Conservation (phyloP, 2,888 invertebrate genomes). For the Lottia scabra region DNA sequence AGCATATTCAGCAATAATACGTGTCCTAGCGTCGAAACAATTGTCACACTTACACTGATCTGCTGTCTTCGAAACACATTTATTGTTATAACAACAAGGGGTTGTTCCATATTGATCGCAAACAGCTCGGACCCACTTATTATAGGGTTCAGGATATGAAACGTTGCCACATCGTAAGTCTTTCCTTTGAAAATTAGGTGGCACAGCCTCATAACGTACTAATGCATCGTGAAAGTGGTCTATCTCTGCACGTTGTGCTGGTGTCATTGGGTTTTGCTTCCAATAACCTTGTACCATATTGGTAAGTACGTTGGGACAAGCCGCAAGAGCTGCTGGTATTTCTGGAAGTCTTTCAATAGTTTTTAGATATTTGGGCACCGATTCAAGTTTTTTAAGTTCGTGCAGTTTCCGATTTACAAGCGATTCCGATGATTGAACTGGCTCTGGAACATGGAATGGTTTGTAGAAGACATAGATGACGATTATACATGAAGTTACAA, state of each 20-base stretch:
- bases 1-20: background rate
- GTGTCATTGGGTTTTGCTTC: background rate
- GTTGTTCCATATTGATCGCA: background rate
- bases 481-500: too few species aligned
- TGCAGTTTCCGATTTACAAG: too few species aligned
- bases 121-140: background rate
- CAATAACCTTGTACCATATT: background rate
- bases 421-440: too few species aligned
- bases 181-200: background rate
- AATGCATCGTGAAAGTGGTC: background rate
- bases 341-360: too few species aligned
- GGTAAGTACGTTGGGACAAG: background rate
- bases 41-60: background rate
- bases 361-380: too few species aligned
- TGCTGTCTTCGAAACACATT: background rate
- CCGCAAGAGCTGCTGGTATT: too few species aligned
- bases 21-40: background rate
- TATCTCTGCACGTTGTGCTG: background rate
- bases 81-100: background rate
- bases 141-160: background rate
- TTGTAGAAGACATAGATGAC: too few species aligned
- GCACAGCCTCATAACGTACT: background rate
- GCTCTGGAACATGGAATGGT: too few species aligned
- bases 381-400: too few species aligned
- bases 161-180: background rate